A percentile compares a stretch with the other conserved stretches of the same genome.
Conservation (phyloP, 2,113 vertebrate genomes). For the Toxotes chatareus region DNA sequence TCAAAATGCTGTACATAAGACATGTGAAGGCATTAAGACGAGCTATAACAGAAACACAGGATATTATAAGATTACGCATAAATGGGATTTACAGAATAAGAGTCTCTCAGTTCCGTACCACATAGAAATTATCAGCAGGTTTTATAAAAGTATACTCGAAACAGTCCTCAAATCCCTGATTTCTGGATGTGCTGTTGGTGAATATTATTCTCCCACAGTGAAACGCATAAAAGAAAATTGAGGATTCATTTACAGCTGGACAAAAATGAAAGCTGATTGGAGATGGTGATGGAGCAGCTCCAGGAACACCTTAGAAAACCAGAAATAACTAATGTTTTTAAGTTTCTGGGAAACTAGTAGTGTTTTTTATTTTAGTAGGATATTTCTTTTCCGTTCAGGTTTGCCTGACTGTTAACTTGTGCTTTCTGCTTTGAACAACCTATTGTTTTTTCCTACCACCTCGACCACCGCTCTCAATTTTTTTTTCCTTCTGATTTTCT, state of each 20-base stretch:
- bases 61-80: background rate
- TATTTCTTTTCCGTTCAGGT: background rate
- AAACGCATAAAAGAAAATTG: background rate
- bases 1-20: background rate
- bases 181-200: background rate
- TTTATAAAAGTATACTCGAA: background rate
- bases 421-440: constrained; percentile 39
- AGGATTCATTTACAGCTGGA: background rate
- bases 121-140: background rate
- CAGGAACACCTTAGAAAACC: background rate
- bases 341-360: background rate
- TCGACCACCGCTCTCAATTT: background rate
- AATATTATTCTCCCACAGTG: background rate
- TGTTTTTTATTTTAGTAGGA: background rate
- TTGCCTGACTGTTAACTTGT: background rate
- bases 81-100: background rate
- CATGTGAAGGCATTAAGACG: background rate
- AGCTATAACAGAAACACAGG: constrained; percentile 1
- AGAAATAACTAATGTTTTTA: background rate
- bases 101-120: background rate
- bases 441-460: constrained; percentile 58
- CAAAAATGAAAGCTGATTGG: background rate
- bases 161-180: too few species aligned
- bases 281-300: constrained; percentile 1
- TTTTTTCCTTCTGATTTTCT: constrained; percentile 45